These are phyloP conservation scores for Phataginus tetradactyla DNA, from an alignment of 2,797 vertebrate genomes.

Conservation along the genomic window DNA sequence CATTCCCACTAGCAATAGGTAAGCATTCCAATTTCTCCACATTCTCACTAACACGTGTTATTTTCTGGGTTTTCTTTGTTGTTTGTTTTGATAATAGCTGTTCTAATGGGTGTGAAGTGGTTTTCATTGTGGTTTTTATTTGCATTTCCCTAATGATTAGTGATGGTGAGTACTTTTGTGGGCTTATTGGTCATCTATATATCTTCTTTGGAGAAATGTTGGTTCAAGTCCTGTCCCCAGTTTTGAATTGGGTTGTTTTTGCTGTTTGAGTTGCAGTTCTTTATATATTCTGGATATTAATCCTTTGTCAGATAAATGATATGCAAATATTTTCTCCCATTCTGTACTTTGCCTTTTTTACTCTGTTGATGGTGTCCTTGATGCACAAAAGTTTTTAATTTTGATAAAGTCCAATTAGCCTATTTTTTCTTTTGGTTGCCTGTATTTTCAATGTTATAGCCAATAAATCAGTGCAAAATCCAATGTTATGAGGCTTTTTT, in stretches of 20 bases:
- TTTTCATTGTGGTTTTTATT: background rate
- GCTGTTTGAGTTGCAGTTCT: background rate
- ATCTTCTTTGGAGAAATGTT: background rate
- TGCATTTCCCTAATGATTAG: background rate
- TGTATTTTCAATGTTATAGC: background rate
- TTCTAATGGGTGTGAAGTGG: background rate
- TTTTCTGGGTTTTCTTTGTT: background rate
- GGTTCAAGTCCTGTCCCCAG: background rate
- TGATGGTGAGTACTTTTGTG: background rate
- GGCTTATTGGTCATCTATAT: background rate
- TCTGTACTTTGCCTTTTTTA: background rate
- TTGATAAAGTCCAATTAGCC: background rate
- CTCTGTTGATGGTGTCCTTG: background rate
- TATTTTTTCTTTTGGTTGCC: background rate
- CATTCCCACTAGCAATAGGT: background rate
- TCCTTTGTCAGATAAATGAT: background rate
- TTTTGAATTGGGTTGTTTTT: background rate
- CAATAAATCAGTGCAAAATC: background rate
- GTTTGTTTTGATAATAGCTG: background rate
- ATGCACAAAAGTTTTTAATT: background rate
- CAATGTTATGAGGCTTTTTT: background rate
- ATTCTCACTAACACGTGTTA: background rate
- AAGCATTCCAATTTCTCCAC: background rate
- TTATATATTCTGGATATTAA: background rate
- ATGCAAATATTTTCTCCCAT: slow-evolving; percentile 12